Base-by-base conservation (phyloP, 2,888 invertebrate genomes). In the Zhuqinia jingwanae region DNA sequence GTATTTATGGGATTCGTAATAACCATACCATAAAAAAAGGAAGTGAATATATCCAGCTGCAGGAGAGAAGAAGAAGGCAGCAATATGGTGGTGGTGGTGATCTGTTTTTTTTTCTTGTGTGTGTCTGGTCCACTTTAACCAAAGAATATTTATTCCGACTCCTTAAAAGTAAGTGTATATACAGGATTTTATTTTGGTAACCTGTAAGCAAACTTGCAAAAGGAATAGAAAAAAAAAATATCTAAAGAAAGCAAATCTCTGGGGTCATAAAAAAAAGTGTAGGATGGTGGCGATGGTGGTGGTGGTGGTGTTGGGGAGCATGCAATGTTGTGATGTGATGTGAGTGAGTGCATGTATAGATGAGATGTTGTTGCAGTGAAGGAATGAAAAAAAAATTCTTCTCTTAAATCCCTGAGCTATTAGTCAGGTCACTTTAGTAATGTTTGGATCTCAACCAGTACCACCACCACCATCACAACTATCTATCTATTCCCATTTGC, bases 401-500 rank as follows among this genome's bases (percentile, higher is more conserved):
- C 25, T 17, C 85, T 89, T 89, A 91, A 91, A 91, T 91, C 91
- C 91, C 91, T 89, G 84, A 88, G 90, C 91, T 90, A 91, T 91
- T 91, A 91, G 90, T 87, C 85, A 85, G 90, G 90, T 89, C 90
- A 90, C 90, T 91, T 89, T 90, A 88, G 90, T 90, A 90, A 90
- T 89, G 90, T 89, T 77, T 85, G 81, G 45, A 53, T 85, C 77
- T 78, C 58, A 30, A 65, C 60, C 27, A 65, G 13, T n/a, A 50
- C 58, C 30, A 36, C 36, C 36, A 63, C 60, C 27, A 47, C 22
- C n/a, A 2, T 30, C 50, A 25, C 47, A n/a, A n/a, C n/a, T n/a
- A n/a, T n/a, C n/a, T n/a, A n/a, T n/a, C 36, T 36, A 36, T 36
- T 30, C 53, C 56, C 17, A 6, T 36, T 8, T 30, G 20, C 50